Evolutionary conservation across 1,140 invertebrate genomes (phyloP), one percentile per base, ranked within the genome.

Genomic region (Psilanteris sp.): DNA sequence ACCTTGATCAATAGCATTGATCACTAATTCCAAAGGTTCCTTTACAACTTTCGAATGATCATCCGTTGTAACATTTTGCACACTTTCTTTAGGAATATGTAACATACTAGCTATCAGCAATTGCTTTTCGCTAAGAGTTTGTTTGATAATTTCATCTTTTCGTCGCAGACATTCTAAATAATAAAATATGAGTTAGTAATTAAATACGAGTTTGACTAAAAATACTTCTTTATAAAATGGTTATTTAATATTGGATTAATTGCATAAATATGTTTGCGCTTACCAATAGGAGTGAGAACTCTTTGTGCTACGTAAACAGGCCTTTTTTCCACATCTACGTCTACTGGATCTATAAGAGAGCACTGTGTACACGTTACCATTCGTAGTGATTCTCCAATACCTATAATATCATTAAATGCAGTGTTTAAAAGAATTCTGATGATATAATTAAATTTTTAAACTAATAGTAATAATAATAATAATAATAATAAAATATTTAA

Each of bases 271-370:
- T n/a, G n/a, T n/a, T n/a, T n/a, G n/a, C n/a, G n/a, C 59, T 75
- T 91, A 95, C 93, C 93, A 88, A 94, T 89, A 70, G 93, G 94
- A 44, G 95, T 95, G 66, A 95, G 89, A 76, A 94, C 93, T 66
- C 93, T 92, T 85, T 95, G 92, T 2, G 95, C 94, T 37, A 92
- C 91, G 73, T 93, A 92, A 26, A 95, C 92, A 13, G 93, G 91
- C 71, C 92, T 90, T 79, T 93, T 91, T 59, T 92, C 92, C 16
- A 95, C 90, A 61, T 92, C 91, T 62, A 96, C 94, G 85, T 96
- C 94, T 27, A 92, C 91, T 9, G 95, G 94, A 72, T 95, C 93
- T 71, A 96, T 93, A 16, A 96, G 89, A 8, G 91, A 90, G 34
- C 91, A 91, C 78, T 93, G 89, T 43, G 90, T 91, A 76, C 91